A percentile compares a stretch with the other conserved stretches of the same genome.
Conservation (phyloP, 2,113 vertebrate genomes). For the Cinclus mexicanus region DNA sequence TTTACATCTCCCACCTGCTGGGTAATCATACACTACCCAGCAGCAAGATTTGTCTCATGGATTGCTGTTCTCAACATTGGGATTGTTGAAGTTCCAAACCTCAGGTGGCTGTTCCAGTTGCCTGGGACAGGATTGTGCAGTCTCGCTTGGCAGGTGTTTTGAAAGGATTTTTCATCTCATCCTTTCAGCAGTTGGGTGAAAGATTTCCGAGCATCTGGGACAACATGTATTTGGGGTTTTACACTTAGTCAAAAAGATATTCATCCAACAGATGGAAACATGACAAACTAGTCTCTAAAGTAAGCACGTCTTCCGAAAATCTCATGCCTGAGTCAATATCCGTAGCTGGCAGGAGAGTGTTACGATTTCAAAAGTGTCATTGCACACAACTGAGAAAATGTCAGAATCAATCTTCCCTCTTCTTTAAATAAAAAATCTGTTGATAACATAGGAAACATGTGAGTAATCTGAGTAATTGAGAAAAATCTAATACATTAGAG, state of each 20-base stretch:
- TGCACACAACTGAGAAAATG: conserved; percentile 26
- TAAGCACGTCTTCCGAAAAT: conserved; percentile 27
- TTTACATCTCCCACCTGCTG: conserved; percentile 51
- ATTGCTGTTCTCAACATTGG: neutral
- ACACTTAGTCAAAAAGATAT: conserved; percentile 46
- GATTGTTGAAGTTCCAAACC: neutral
- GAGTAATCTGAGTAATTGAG: conserved; percentile 19
- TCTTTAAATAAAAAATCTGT: neutral
- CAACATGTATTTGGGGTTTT: conserved; percentile 11
- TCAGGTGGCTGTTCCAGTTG: neutral
- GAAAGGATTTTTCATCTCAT: neutral
- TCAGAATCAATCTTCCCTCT: neutral
- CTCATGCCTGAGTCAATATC: conserved; percentile 35
- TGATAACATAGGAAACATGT: conserved; percentile 11
- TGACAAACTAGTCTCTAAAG: conserved; percentile 35
- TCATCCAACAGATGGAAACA: conserved; percentile 60
- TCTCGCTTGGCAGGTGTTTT: neutral
- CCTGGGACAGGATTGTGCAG: neutral
- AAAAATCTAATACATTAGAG: conserved; percentile 5
- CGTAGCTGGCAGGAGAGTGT: neutral
- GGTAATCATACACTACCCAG: neutral
- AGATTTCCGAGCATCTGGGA: conserved; percentile 5
- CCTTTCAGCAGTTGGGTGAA: neutral
- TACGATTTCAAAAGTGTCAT: neutral
- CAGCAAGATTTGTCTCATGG: neutral